A percentile compares a stretch with the other conserved stretches of the same genome.
Evolutionary conservation across 2,797 vertebrate species (phyloP).

Genomic region (Nyctibius grandis): DNA sequence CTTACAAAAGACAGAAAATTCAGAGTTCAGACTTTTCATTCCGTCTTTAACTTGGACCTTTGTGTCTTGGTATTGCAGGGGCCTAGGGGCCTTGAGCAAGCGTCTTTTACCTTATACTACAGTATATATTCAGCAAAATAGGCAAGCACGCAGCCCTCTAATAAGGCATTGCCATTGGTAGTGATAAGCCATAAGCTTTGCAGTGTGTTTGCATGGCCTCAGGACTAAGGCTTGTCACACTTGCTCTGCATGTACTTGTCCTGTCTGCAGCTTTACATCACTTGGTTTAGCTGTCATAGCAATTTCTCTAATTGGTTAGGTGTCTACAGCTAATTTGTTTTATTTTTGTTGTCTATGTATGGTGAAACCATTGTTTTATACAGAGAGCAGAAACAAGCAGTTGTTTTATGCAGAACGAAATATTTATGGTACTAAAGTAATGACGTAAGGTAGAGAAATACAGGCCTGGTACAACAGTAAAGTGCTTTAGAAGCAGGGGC

Average conservation of each 20-base stretch:
- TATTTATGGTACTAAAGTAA: background rate
- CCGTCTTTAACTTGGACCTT: background rate
- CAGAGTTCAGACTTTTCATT: background rate
- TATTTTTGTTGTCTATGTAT: background rate
- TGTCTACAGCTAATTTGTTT: background rate
- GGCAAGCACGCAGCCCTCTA: background rate
- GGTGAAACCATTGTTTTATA: background rate
- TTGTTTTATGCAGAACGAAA: background rate
- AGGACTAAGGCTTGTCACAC: background rate
- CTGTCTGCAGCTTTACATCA: background rate
- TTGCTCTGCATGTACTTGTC: background rate
- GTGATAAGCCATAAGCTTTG: background rate
- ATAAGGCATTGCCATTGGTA: background rate
- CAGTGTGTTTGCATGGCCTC: background rate
- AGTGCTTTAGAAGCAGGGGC: background rate
- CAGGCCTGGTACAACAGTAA: background rate
- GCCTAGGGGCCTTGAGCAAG: background rate
- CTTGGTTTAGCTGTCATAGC: background rate
- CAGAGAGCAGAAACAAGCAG: background rate
- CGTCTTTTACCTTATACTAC: background rate
- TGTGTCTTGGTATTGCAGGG: background rate
- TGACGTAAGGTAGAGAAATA: background rate
- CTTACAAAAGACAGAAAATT: background rate
- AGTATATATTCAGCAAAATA: background rate
- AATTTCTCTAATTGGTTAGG: background rate